Percentiles rank a stretch among this genome's conserved stretches.
Evolutionary conservation across 2,113 vertebrate species (phyloP).

Genomic region (Heteronetta atricapilla): DNA sequence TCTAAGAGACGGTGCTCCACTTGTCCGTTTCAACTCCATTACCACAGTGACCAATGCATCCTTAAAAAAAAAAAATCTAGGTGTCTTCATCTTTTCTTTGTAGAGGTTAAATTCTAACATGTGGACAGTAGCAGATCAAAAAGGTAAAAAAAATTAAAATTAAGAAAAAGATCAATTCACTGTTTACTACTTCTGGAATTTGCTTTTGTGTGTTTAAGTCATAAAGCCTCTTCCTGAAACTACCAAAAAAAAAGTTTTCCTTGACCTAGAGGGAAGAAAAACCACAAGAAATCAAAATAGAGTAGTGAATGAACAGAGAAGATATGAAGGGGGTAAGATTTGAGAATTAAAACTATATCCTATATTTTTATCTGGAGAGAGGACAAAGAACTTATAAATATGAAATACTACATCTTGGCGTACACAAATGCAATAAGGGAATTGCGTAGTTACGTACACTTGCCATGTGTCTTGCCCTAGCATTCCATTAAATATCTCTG

Average conservation of each 20-base stretch:
- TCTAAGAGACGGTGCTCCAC: background rate
- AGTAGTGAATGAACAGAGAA: background rate
- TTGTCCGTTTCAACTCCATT: constrained; percentile 37
- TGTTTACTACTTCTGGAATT: constrained; percentile 45
- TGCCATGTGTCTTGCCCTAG: background rate
- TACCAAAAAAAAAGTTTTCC: background rate
- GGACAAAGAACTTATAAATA: background rate
- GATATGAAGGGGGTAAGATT: background rate
- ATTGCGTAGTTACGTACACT: background rate
- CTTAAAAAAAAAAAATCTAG: background rate
- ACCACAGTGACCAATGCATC: constrained; percentile 8
- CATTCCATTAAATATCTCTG: background rate
- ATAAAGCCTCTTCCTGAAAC: background rate
- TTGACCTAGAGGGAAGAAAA: background rate
- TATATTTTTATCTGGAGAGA: background rate
- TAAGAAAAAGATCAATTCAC: background rate
- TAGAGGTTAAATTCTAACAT: background rate
- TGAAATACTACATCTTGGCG: background rate
- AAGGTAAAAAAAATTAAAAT: background rate
- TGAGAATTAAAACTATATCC: background rate
- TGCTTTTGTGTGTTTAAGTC: background rate
- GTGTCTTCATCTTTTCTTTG: background rate
- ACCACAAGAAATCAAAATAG: background rate
- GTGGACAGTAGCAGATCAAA: background rate
- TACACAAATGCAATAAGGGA: background rate